phyloP scores from a whole-genome alignment of 2,888 invertebrate species.

The Chromoteleia sp. region DNA sequence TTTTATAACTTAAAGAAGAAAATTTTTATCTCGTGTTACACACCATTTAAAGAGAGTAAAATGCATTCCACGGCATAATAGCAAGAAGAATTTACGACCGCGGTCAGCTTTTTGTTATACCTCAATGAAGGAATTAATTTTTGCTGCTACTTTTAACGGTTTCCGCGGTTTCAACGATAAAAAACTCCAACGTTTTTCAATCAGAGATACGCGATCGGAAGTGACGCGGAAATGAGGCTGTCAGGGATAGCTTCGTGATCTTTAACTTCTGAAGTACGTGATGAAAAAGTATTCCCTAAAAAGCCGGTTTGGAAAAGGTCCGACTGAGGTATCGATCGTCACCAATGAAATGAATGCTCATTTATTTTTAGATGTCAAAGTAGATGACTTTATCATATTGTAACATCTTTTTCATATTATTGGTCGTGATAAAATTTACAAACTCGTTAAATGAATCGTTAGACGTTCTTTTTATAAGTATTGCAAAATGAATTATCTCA shows the following conservation, averaged over 20 bases:
- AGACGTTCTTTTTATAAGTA: background rate
- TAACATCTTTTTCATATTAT: slow-evolving; percentile 6
- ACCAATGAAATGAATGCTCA: slow-evolving; percentile 46
- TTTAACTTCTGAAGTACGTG: slow-evolving; percentile 17
- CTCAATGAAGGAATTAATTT: background rate
- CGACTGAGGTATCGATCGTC: slow-evolving; percentile 70
- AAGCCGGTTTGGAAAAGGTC: slow-evolving; percentile 17
- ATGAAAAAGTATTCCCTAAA: slow-evolving; percentile 42
- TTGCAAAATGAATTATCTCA: background rate
- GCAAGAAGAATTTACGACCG: too few relatives aligned
- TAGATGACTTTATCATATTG: slow-evolving; percentile 35
- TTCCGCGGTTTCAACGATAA: slow-evolving; percentile 6
- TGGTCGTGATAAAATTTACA: slow-evolving; percentile 10
- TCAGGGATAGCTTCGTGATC: slow-evolving; percentile 21
- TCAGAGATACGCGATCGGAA: slow-evolving; percentile 22
- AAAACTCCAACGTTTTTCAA: slow-evolving; percentile 33
- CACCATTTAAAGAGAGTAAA: too few relatives aligned
- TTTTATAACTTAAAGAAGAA: too few relatives aligned
- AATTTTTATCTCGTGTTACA: too few relatives aligned
- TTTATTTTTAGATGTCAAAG: slow-evolving; percentile 66
- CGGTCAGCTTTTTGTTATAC: background rate
- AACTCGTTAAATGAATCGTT: slow-evolving; percentile 15
- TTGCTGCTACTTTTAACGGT: background rate
- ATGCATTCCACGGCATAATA: too few relatives aligned
- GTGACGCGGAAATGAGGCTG: slow-evolving; percentile 26